These are phyloP conservation scores for Drosophila lacicola DNA, from an alignment of 2,888 invertebrate genomes.

Conservation along the genomic window DNA sequence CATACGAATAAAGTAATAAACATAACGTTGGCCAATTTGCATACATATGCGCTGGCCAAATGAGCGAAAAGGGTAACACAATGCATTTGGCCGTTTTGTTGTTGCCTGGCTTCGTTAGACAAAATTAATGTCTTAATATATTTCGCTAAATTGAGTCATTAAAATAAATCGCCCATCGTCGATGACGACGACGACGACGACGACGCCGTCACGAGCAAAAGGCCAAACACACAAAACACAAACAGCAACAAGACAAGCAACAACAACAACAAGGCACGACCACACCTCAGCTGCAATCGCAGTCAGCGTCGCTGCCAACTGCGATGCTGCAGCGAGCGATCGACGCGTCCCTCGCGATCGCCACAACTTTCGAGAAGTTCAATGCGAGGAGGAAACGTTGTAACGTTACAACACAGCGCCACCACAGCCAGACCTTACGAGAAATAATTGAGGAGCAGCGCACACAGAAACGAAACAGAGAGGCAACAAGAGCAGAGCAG, in stretches of 20 bases:
- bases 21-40: slow-evolving; percentile 61
- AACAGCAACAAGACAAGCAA: slow-evolving; percentile 21
- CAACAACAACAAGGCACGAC: slow-evolving; percentile 45
- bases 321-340: slow-evolving; percentile 39
- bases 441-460: slow-evolving; percentile 77
- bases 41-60: slow-evolving; percentile 63
- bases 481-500: slow-evolving; percentile 21
- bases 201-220: slow-evolving; percentile 70
- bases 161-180: slow-evolving; percentile 80
- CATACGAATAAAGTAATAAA: slow-evolving; percentile 59
- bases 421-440: slow-evolving; percentile 38
- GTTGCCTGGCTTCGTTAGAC: slow-evolving; percentile 68
- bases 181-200: slow-evolving; percentile 55
- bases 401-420: slow-evolving; percentile 48
- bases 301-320: slow-evolving; percentile 26
- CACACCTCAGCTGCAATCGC: slow-evolving; percentile 52
- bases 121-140: slow-evolving; percentile 80
- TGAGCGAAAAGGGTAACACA: slow-evolving; percentile 33
- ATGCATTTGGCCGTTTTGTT: slow-evolving; percentile 27
- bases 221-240: slow-evolving; percentile 36
- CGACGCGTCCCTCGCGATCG: slow-evolving; percentile 36
- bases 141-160: slow-evolving; percentile 84
- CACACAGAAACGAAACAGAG: slow-evolving; percentile 34
- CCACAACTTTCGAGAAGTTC: slow-evolving; percentile 68
- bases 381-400: slow-evolving; percentile 46